Base-by-base conservation (phyloP, 2,797 vertebrate species). In the Gallinago stenura region DNA sequence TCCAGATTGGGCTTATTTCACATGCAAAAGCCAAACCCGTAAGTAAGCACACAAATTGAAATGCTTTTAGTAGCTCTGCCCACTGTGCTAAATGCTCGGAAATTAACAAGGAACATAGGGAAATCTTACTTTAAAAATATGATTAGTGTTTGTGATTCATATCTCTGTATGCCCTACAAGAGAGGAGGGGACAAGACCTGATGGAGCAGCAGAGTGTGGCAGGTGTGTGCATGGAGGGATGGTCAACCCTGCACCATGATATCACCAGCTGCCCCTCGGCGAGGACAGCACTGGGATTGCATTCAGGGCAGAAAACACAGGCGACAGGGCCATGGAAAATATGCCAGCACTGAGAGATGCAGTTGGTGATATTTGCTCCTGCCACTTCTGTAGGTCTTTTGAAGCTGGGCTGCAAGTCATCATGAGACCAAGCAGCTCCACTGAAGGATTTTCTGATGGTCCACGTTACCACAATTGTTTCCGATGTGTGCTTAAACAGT, bases 161-260 rank as follows among this genome's bases (percentile, higher is more conserved):
- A 6, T 3, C 60, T 15, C n/a, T 51, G 13, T 15, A 3, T 1
- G 39, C 53, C 24, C 66, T 45, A 6, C 62, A 48, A 5, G 15
- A 37, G 51, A 58, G 54, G 51, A 54, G 54, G 43, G 35, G 54
- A 73, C 13, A 75, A 37, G 43, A 37, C 8, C 19, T 7, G 0
- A 2, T 1, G 33, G 31, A 41, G 51, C 66, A 70, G 72, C 62
- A 53, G 45, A 60, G 64, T 25, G 3, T 0, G 7, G 57, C 0
- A 1, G 35, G 30, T 1, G 4, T 28, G 43, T 12, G 37, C 71
- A n/a, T 1, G 3, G 43, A 73, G 16, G 30, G 54, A 12, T 0
- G 7, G 31, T 13, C 62, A 54, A 6, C 28, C 28, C 22, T 2
- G 0, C 33, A 6, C 30, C 0, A 0, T 1, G 53, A 35, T 14